These are phyloP conservation scores for Bujurquina vittata DNA, from an alignment of 2,113 vertebrate species.

Conservation along the genomic window DNA sequence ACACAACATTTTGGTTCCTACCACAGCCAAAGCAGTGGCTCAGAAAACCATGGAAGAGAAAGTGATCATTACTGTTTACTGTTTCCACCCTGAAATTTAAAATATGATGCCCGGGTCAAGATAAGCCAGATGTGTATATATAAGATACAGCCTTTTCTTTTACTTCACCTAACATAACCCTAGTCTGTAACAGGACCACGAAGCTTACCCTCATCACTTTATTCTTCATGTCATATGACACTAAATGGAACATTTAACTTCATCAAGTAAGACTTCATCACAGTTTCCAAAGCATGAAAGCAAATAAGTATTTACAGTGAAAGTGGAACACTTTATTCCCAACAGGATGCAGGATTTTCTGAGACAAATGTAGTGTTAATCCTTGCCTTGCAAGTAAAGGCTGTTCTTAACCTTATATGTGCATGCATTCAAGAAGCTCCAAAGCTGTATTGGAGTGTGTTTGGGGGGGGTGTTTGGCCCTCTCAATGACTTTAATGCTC, in stretches of 20 bases:
- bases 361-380: slow-evolving; percentile 36
- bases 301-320: neutral
- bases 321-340: neutral
- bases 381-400: neutral
- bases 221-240: neutral
- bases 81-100: no score
- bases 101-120: no score
- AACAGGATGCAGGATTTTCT: neutral
- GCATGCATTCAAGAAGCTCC: slow-evolving; percentile 32
- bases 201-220: neutral
- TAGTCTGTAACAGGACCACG: neutral
- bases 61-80: neutral
- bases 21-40: neutral
- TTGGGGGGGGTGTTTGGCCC: neutral
- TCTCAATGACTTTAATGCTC: slow-evolving; percentile 68
- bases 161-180: neutral
- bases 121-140: no score
- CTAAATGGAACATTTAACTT: neutral
- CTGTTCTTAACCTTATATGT: slow-evolving; percentile 57
- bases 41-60: neutral
- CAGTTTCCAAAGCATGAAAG: neutral
- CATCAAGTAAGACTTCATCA: slow-evolving; percentile 15
- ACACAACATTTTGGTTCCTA: neutral
- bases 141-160: no score
- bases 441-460: slow-evolving; percentile 12